phyloP scores from a whole-genome alignment of 92 coral and sea anemone species.

The Porites evermanni region DNA sequence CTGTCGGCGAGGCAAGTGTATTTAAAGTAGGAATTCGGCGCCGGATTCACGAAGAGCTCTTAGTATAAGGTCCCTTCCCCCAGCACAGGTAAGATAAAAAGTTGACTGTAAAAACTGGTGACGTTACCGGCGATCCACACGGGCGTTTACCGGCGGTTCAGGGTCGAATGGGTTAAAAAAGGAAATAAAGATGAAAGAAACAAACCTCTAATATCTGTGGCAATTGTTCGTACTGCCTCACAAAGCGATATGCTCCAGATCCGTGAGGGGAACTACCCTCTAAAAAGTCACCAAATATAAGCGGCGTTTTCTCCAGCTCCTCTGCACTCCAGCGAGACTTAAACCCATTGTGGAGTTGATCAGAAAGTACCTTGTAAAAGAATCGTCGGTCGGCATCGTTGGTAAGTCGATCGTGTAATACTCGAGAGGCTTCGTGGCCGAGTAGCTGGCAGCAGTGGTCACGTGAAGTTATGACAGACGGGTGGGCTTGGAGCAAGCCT shows the following conservation, averaged over 20 bases:
- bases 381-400: conserved; percentile 85
- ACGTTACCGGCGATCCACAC: too few relatives aligned
- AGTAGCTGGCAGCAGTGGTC: conserved; percentile 86
- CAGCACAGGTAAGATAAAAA: not conserved
- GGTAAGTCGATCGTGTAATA: conserved; percentile 95
- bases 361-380: conserved; percentile 79
- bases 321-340: conserved; percentile 73
- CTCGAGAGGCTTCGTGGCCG: conserved; percentile 94
- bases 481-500: conserved; percentile 93
- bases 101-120: not conserved
- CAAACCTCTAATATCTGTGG: conserved; percentile 85
- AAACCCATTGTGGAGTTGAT: conserved; percentile 74
- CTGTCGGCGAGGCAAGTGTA: too few relatives aligned
- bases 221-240: conserved; percentile 75
- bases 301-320: conserved; percentile 68
- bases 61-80: too few relatives aligned
- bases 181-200: not conserved
- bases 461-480: conserved; percentile 76
- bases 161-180: not conserved
- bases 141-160: too few relatives aligned
- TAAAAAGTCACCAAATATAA: conserved; percentile 92
- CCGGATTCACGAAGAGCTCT: too few relatives aligned
- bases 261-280: conserved; percentile 70
- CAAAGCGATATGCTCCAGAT: conserved; percentile 76
- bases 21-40: too few relatives aligned